Evolutionary conservation across 2,888 invertebrate genomes (phyloP).

Genomic region (Dicyrtomina minuta): DNA sequence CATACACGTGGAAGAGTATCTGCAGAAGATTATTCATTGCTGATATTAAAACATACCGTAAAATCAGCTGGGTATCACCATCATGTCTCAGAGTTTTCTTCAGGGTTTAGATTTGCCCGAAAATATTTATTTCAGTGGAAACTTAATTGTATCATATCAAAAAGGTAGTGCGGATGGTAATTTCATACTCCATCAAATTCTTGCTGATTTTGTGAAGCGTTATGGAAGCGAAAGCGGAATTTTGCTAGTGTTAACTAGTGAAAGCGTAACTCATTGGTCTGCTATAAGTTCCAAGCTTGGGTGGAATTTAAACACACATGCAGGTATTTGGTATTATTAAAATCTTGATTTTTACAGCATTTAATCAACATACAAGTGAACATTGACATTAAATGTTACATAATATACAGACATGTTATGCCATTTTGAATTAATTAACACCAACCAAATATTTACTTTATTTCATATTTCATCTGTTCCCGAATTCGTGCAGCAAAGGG

Average conservation of each 20-base stretch:
- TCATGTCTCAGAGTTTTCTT: slow-evolving; percentile 10
- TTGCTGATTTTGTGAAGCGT: slow-evolving; percentile 13
- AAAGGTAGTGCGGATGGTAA: slow-evolving; percentile 19
- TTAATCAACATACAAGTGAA: not conserved
- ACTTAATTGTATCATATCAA: slow-evolving; percentile 25
- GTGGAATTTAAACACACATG: slow-evolving; percentile 19
- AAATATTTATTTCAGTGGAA: not conserved
- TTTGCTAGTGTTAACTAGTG: slow-evolving; percentile 18
- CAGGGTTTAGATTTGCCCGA: slow-evolving; percentile 14
- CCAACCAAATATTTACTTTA: too few species aligned
- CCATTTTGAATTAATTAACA: too few species aligned
- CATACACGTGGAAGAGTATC: too few species aligned
- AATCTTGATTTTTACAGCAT: not conserved
- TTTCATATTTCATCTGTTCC: too few species aligned
- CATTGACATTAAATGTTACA: too few species aligned
- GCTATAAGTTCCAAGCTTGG: slow-evolving; percentile 26
- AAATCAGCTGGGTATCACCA: too few species aligned
- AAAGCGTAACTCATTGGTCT: slow-evolving; percentile 17
- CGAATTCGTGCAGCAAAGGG: not conserved
- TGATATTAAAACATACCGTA: too few species aligned
- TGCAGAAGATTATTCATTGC: too few species aligned
- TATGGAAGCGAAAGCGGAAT: slow-evolving; percentile 3
- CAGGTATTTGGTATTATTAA: slow-evolving; percentile 7
- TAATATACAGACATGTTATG: too few species aligned
- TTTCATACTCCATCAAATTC: slow-evolving; percentile 27